Evolutionary conservation across 2,113 vertebrate genomes (phyloP).

Genomic region (Proteles cristata): DNA sequence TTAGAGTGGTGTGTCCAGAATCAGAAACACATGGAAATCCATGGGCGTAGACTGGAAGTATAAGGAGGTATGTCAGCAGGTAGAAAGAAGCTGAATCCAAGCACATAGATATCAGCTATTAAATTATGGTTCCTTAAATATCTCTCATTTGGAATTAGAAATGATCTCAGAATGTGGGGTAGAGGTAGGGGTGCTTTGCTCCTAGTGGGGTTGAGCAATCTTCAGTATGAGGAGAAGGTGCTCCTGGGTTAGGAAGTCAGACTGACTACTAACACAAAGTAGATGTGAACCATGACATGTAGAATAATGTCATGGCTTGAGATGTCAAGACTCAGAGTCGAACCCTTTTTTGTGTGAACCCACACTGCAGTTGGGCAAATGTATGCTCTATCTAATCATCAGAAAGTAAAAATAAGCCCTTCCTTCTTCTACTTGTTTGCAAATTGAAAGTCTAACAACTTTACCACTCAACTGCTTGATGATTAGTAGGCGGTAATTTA

Average conservation of each 20-base stretch:
- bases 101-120: neutral
- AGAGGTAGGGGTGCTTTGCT: neutral
- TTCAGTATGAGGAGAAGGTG: neutral
- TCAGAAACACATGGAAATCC: neutral
- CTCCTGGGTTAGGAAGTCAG: neutral
- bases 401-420: constrained; percentile 77
- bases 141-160: neutral
- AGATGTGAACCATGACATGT: neutral
- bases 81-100: neutral
- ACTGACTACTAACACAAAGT: neutral
- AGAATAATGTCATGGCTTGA: neutral
- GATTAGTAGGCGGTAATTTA: constrained; percentile 83
- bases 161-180: neutral
- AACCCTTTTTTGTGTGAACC: neutral
- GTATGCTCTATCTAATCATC: constrained; percentile 59
- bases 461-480: constrained; percentile 81
- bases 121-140: neutral
- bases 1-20: neutral
- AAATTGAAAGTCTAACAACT: constrained; percentile 84
- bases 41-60: no score
- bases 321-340: neutral
- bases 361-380: constrained; percentile 58
- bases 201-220: neutral
- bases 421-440: constrained; percentile 73
- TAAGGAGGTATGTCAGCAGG: neutral